A percentile compares a stretch with the other conserved stretches of the same genome.
phyloP scores from a whole-genome alignment of 2,113 vertebrate genomes.

The Sminthopsis crassicaudata region DNA sequence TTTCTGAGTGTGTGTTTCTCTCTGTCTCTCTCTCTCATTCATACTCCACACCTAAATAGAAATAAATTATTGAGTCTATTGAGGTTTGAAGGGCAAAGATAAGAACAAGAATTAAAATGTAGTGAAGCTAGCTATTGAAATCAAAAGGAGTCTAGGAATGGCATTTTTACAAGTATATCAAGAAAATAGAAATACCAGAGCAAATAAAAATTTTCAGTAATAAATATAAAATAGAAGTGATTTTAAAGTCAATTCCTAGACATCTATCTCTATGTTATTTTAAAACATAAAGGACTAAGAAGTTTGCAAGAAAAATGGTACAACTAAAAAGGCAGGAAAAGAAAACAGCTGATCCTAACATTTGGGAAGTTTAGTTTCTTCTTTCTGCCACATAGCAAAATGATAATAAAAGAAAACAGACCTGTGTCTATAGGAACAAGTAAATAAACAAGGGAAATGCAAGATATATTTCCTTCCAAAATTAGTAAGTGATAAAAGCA shows the following conservation, averaged over 20 bases:
- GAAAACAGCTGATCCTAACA: not conserved
- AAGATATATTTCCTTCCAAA: not conserved
- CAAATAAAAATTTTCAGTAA: not conserved
- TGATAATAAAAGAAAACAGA: not conserved
- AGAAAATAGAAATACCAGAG: not conserved
- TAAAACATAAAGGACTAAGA: not conserved
- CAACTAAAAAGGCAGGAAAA: not conserved
- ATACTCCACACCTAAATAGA: not conserved
- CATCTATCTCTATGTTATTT: not conserved
- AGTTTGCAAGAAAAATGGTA: conserved; percentile 12
- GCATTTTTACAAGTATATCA: not conserved
- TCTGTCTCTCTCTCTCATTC: no score
- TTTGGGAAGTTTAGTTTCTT: not conserved
- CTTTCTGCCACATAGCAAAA: not conserved
- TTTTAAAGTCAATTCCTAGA: not conserved
- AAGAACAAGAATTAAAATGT: not conserved
- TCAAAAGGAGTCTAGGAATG: not conserved
- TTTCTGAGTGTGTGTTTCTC: no score
- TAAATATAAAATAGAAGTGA: not conserved
- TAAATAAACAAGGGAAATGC: not conserved
- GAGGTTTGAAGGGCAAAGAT: not conserved
- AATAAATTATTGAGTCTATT: not conserved
- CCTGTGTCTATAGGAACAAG: not conserved
- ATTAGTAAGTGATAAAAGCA: not conserved
- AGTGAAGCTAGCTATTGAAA: not conserved